phyloP scores from a whole-genome alignment of 1,140 invertebrate genomes.

The Brachionus sp. region DNA sequence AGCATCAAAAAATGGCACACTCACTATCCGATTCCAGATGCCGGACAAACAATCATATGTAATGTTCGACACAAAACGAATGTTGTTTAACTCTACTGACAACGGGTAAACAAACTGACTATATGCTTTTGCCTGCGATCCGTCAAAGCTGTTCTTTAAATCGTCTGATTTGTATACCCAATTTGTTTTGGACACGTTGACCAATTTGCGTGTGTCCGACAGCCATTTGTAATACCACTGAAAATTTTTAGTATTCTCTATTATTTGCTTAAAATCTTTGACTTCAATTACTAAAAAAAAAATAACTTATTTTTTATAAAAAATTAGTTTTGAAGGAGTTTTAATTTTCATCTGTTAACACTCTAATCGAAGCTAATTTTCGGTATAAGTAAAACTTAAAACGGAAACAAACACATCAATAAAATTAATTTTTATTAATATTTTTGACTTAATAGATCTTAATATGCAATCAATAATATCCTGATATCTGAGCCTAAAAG shows the following conservation, averaged over 20 bases:
- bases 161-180: constrained; percentile 9
- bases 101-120: not conserved
- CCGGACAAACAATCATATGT: constrained; percentile 36
- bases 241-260: constrained; percentile 24
- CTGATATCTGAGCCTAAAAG: not conserved
- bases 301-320: no score
- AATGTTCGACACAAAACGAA: constrained; percentile 36
- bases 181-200: not conserved
- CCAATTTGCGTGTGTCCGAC: not conserved
- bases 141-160: constrained; percentile 9
- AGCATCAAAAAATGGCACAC: constrained; percentile 21
- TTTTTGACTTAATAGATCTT: no score
- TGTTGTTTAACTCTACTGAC: not conserved
- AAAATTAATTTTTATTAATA: not conserved
- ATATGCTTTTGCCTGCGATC: not conserved
- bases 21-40: constrained; percentile 26
- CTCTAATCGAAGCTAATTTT: no score
- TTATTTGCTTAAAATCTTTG: constrained; percentile 11
- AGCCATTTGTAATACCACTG: constrained; percentile 40
- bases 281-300: not conserved
- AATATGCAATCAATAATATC: not conserved
- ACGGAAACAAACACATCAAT: not conserved
- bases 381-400: no score
- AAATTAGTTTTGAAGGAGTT: no score
- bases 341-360: no score